phyloP scores from a whole-genome alignment of 2,888 invertebrate species.

The Thelaira solivaga region DNA sequence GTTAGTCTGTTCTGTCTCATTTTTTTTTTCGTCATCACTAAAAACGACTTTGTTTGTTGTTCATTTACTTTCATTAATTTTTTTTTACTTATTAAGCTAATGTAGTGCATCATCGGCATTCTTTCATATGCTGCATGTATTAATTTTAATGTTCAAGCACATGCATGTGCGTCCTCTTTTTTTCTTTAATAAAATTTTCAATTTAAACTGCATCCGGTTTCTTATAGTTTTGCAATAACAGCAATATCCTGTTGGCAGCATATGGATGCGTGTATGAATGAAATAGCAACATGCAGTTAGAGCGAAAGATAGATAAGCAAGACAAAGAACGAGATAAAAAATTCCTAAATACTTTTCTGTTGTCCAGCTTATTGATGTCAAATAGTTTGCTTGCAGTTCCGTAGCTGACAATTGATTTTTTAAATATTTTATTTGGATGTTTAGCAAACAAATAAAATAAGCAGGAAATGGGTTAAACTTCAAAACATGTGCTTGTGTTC shows the following conservation, averaged over 20 bases:
- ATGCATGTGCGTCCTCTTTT: background rate
- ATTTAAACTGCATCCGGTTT: slow-evolving; percentile 36
- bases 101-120: no score
- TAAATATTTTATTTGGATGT: slow-evolving; percentile 11
- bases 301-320: no score
- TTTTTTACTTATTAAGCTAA: no score
- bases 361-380: slow-evolving; percentile 29
- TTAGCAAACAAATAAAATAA: background rate
- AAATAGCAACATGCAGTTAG: no score
- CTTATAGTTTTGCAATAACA: slow-evolving; percentile 17
- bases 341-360: slow-evolving; percentile 12
- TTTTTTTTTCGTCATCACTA: no score
- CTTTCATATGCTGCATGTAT: no score
- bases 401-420: slow-evolving; percentile 33
- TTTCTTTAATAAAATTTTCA: slow-evolving; percentile 17
- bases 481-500: no score
- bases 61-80: no score
- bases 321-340: no score
- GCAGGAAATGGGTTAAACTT: background rate
- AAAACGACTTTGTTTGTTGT: no score
- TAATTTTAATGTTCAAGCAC: background rate
- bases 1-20: no score
- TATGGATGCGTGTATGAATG: no score
- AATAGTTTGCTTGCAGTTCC: slow-evolving; percentile 22
- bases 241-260: slow-evolving; percentile 36